These are phyloP conservation scores for Brachymystax lenok DNA, from an alignment of 2,797 vertebrate genomes.

Conservation along the genomic window DNA sequence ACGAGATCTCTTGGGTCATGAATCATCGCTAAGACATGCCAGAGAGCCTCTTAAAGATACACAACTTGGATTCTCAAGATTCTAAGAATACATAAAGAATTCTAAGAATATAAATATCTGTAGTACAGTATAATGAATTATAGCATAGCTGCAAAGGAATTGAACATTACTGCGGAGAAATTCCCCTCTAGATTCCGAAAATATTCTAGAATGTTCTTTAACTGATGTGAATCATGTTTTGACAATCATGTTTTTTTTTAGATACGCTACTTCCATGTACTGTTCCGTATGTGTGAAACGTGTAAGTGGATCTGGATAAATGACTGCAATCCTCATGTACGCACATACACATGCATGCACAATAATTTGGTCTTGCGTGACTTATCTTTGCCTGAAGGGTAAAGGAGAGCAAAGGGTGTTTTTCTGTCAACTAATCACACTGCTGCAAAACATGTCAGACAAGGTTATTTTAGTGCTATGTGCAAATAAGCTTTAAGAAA, in stretches of 20 bases:
- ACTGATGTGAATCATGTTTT: too few species aligned
- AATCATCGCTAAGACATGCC: conserved; percentile 7
- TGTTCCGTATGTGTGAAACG: too few species aligned
- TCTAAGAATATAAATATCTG: too few species aligned
- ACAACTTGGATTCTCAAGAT: neutral
- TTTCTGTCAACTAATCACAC: neutral
- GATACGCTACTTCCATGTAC: too few species aligned
- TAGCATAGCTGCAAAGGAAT: too few species aligned
- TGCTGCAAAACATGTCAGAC: neutral
- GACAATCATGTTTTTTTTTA: too few species aligned
- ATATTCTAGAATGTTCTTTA: too few species aligned
- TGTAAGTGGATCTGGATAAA: too few species aligned
- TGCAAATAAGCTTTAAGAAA: neutral
- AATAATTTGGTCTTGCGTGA: neutral
- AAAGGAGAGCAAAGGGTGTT: neutral
- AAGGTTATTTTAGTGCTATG: neutral
- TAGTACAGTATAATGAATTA: too few species aligned
- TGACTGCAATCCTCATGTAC: too few species aligned
- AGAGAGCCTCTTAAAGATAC: conserved; percentile 29
- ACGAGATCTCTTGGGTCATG: conserved; percentile 30
- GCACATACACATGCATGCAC: neutral
- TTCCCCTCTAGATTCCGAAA: too few species aligned
- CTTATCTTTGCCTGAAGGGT: neutral
- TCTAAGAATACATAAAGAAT: neutral
- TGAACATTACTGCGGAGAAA: too few species aligned